Base-by-base conservation (phyloP, 2,797 vertebrate genomes). In the Peromyscus eremicus region DNA sequence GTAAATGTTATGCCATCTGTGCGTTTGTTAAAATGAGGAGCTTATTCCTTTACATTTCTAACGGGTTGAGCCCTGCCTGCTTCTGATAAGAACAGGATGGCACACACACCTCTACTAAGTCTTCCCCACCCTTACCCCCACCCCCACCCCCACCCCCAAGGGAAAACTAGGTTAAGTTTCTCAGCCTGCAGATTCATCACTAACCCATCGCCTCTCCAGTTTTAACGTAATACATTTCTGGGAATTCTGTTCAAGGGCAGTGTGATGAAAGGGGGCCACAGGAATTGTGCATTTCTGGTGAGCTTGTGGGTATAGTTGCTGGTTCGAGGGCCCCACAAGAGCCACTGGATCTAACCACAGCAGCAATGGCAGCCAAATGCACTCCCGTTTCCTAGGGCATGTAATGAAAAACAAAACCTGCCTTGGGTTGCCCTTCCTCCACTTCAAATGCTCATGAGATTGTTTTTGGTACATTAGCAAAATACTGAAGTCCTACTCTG, bases 401-500 rank as follows among this genome's bases (percentile, higher is more conserved):
- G 5, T 40, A 52, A 76, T 2, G 4, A 46, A 75, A 62, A 87
- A 29, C 80, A 77, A 93, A 80, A 70, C 32, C 76, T 77, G 40
- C 34, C 70, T n/a, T 12, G 0, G 7, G 21, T 40, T 32, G 11
- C 57, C 82, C 43, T 62, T 34, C 64, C 83, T 83, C 91, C 91
- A 92, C 55, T 87, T 91, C 71, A 80, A 79, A 87, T 37, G 70
- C 34, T 89, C 43, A 3, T 49, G 57, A 52, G 60, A 37, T 71
- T 86, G 66, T 21, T 79, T 82, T 85, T 27, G 85, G 12, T 89
- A 34, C 84, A 84, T 96, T 91, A 83, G 66, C 55, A 77, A 96
- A 96, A 92, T 95, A 95, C 84, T 85, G 71, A 93, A 95, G 89
- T 77, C 87, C 83, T 75, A 49, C 95, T 92, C 92, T 37, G 52